Evolutionary conservation across 2,797 vertebrate genomes (phyloP).

Genomic region (Morus bassanus): DNA sequence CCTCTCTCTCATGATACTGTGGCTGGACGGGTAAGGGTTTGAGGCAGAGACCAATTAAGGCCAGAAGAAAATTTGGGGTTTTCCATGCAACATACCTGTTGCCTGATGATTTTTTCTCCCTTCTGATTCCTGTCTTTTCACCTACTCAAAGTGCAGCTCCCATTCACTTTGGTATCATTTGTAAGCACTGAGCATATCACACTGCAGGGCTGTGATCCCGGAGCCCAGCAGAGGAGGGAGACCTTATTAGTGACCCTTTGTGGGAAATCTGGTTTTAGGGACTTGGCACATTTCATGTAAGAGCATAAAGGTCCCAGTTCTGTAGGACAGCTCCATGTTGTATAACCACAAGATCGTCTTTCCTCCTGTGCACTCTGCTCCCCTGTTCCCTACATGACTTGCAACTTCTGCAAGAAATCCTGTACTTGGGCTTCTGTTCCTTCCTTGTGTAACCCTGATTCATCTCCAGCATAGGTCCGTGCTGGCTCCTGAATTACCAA

Average conservation of each 20-base stretch:
- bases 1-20: background rate
- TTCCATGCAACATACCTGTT: background rate
- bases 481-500: background rate
- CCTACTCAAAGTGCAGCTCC: background rate
- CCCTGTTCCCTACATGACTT: background rate
- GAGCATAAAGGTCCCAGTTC: background rate
- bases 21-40: background rate
- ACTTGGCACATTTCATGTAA: background rate
- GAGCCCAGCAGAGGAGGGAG: background rate
- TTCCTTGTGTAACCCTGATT: background rate
- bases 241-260: background rate
- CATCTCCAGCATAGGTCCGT: background rate
- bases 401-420: background rate
- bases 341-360: background rate
- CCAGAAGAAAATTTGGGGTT: background rate
- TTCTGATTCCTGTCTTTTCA: background rate
- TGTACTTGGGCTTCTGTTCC: background rate
- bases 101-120: background rate
- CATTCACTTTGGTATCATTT: background rate
- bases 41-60: background rate
- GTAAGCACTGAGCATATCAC: background rate
- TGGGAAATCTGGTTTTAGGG: background rate
- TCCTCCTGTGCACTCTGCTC: background rate
- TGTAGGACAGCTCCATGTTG: background rate
- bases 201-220: background rate